Conservation (phyloP, 2,113 vertebrate genomes). For the Hepsetus odoe region DNA sequence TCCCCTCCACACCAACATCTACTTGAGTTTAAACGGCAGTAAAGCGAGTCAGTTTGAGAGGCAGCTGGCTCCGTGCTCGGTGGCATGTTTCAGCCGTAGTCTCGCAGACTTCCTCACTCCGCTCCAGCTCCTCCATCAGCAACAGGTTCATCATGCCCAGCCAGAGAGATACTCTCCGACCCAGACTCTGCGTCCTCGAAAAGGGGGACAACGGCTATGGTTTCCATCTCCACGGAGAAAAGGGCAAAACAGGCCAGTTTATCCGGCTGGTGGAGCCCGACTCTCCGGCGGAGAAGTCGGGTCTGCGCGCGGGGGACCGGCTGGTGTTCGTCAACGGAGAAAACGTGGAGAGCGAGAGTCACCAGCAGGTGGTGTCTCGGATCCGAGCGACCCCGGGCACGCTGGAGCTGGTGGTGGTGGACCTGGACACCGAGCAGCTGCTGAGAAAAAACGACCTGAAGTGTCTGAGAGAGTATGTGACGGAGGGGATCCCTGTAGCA, state of each 20-base stretch:
- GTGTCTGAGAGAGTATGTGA: constrained; percentile 75
- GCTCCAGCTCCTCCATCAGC: not conserved
- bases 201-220: constrained; percentile 90
- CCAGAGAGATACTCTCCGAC: constrained; percentile 71
- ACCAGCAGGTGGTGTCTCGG: constrained; percentile 94
- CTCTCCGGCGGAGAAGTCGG: constrained; percentile 87
- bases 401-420: constrained; percentile 89
- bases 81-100: not conserved
- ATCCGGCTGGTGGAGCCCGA: constrained; percentile 92
- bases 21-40: not conserved
- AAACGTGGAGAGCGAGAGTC: constrained; percentile 90
- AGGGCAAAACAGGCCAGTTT: constrained; percentile 89
- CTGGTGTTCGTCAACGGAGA: constrained; percentile 90
- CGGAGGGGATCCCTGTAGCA: constrained; percentile 71
- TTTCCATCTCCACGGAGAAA: constrained; percentile 92
- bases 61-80: not conserved
- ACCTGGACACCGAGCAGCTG: constrained; percentile 81
- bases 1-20: not conserved
- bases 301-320: constrained; percentile 87
- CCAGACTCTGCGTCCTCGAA: constrained; percentile 86
- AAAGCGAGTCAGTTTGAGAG: not conserved
- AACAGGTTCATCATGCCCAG: constrained; percentile 67
- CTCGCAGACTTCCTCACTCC: not conserved
- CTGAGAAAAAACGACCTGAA: constrained; percentile 79
- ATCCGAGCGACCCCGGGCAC: constrained; percentile 81